Conservation (phyloP, 1,140 invertebrate species). For the Dendrolimus punctatus region DNA sequence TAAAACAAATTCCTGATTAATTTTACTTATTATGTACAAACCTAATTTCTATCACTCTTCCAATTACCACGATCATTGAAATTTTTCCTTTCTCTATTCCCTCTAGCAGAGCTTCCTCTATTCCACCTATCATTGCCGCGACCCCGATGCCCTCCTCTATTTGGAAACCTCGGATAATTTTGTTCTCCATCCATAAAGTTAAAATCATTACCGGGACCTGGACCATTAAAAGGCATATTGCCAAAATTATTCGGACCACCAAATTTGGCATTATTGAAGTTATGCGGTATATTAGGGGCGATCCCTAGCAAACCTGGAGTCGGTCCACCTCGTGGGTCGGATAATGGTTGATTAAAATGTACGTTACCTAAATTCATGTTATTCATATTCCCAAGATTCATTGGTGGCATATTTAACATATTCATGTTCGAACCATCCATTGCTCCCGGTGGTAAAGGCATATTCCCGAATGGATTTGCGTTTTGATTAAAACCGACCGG, state of each 20-base stretch:
- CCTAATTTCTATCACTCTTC: conserved; percentile 63
- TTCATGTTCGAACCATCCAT: conserved; percentile 53
- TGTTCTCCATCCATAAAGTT: conserved; percentile 62
- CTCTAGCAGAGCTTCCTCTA: conserved; percentile 52
- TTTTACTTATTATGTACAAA: too few species aligned
- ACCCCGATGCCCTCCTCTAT: conserved; percentile 58
- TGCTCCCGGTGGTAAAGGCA: conserved; percentile 27
- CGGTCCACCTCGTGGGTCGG: conserved; percentile 51
- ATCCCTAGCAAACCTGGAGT: conserved; percentile 63
- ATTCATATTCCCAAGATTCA: conserved; percentile 62
- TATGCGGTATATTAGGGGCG: conserved; percentile 64
- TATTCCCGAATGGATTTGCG: conserved; percentile 44
- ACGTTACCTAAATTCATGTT: conserved; percentile 55
- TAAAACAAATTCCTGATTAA: conserved; percentile 19
- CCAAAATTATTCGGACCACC: conserved; percentile 54
- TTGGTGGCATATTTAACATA: conserved; percentile 61
- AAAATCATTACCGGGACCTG: conserved; percentile 40
- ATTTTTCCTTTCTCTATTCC: conserved; percentile 68
- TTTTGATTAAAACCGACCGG: conserved; percentile 62
- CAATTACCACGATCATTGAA: conserved; percentile 61
- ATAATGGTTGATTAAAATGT: conserved; percentile 50
- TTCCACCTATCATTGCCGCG: conserved; percentile 64
- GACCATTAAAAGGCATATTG: conserved; percentile 60
- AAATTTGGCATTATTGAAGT: conserved; percentile 57
- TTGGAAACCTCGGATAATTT: conserved; percentile 61